Percentiles rank a stretch among this genome's conserved stretches.
phyloP scores from a whole-genome alignment of 1,140 invertebrate genomes.

The Apolygus lucorum region DNA sequence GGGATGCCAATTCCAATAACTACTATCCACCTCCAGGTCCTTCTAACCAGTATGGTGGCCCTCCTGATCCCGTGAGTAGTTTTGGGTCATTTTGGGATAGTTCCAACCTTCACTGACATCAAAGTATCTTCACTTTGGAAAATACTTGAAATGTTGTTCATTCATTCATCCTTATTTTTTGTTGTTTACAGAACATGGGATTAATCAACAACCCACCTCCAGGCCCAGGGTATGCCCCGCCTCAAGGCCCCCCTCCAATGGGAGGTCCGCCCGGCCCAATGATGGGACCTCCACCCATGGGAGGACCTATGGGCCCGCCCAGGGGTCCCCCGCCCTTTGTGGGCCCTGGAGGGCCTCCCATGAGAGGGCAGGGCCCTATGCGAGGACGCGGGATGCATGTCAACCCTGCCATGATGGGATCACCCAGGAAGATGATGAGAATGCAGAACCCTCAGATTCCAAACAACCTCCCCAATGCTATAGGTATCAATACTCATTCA shows the following conservation, averaged over 20 bases:
- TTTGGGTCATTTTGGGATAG: background rate
- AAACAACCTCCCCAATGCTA: too few relatives aligned
- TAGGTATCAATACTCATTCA: too few relatives aligned
- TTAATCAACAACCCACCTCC: too few relatives aligned
- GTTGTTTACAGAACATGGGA: too few relatives aligned
- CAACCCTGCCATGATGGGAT: background rate
- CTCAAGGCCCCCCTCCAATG: background rate
- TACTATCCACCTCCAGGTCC: background rate
- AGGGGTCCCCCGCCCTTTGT: background rate
- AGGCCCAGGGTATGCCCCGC: background rate
- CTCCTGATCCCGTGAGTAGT: background rate
- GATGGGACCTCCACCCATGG: background rate
- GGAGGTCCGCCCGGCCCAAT: too few relatives aligned
- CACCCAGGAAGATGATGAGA: slow-evolving; percentile 1
- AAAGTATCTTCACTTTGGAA: too few relatives aligned
- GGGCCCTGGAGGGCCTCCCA: background rate
- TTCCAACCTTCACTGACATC: too few relatives aligned
- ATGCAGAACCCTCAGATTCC: background rate
- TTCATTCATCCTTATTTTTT: too few relatives aligned
- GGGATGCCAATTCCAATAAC: background rate
- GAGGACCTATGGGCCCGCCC: background rate
- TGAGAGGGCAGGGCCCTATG: background rate
- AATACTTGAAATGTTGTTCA: too few relatives aligned
- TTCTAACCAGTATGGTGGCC: background rate
- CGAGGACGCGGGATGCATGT: background rate